Conservation (phyloP, 2,113 vertebrate genomes). For the Aphyosemion australe region DNA sequence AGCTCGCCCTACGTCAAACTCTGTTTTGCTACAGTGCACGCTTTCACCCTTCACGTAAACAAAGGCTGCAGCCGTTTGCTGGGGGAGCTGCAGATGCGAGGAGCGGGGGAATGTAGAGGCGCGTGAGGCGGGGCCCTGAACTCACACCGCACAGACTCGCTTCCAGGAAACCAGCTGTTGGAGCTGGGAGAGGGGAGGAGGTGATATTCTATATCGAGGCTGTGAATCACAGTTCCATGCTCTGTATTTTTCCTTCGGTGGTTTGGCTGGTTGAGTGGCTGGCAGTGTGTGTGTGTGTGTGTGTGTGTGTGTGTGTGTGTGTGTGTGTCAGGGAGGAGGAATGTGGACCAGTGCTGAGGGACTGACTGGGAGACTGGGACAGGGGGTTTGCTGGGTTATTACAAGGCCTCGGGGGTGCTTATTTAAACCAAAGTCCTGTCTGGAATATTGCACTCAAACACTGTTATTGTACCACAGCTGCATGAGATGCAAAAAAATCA, state of each 20-base stretch:
- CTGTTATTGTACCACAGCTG: slow-evolving; percentile 75
- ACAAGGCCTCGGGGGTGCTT: slow-evolving; percentile 68
- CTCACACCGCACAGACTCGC: slow-evolving; percentile 58
- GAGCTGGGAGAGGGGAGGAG: slow-evolving; percentile 59
- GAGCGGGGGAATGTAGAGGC: slow-evolving; percentile 53
- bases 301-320: slow-evolving; percentile 15
- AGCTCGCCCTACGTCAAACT: slow-evolving; percentile 42
- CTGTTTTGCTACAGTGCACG: slow-evolving; percentile 23
- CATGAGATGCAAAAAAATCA: slow-evolving; percentile 56
- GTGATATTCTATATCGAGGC: slow-evolving; percentile 76
- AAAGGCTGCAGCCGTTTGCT: slow-evolving; percentile 11
- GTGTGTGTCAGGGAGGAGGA: slow-evolving; percentile 35
- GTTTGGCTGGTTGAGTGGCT: slow-evolving; percentile 64
- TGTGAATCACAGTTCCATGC: slow-evolving; percentile 79
- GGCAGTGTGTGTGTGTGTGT: slow-evolving; percentile 21
- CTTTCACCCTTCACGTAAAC: slow-evolving; percentile 30
- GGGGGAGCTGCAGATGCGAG: slow-evolving; percentile 53
- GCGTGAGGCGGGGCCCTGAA: slow-evolving; percentile 29
- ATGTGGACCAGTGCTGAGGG: slow-evolving; percentile 57
- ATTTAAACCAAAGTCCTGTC: slow-evolving; percentile 77
- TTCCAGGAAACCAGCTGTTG: slow-evolving; percentile 81
- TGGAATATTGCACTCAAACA: slow-evolving; percentile 68
- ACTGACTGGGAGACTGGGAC: slow-evolving; percentile 50
- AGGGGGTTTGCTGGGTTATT: slow-evolving; percentile 68
- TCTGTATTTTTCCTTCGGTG: slow-evolving; percentile 73